Conservation (phyloP, 2,797 vertebrate genomes). For the Botia kubotai region DNA sequence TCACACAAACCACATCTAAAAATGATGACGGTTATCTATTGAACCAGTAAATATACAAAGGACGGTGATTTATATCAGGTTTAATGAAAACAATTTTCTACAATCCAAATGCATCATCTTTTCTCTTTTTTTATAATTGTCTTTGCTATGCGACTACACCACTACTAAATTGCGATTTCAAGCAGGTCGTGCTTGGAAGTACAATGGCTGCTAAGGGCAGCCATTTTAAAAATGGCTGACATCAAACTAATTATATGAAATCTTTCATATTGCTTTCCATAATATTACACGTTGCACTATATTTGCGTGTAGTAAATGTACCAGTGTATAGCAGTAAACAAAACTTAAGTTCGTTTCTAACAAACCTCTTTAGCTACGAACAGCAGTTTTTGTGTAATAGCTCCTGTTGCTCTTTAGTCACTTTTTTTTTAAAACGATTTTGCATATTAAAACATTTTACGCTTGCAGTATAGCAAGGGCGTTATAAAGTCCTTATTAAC, state of each 20-base stretch:
- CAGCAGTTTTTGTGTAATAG: conserved; percentile 1
- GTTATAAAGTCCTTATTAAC: conserved; percentile 16
- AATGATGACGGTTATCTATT: conserved; percentile 58
- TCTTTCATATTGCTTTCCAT: conserved; percentile 61
- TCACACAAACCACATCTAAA: conserved; percentile 51
- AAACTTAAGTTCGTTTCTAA: conserved; percentile 7
- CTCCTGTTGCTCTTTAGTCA: conserved; percentile 36
- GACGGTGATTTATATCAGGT: conserved; percentile 49
- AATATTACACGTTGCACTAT: conserved; percentile 60
- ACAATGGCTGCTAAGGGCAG: conserved; percentile 57
- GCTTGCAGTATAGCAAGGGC: conserved; percentile 40
- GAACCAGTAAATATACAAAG: conserved; percentile 63
- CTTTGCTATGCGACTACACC: conserved; percentile 45
- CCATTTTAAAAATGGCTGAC: conserved; percentile 54
- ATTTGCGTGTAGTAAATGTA: conserved; percentile 39
- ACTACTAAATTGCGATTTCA: conserved; percentile 17
- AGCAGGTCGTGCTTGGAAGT: conserved; percentile 8
- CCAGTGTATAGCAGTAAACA: conserved; percentile 38
- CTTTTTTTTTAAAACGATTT: conserved; percentile 41
- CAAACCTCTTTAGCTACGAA: conserved; percentile 17
- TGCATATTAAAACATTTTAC: conserved; percentile 55
- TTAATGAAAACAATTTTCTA: conserved; percentile 64
- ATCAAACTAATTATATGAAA: conserved; percentile 41
- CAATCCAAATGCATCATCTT: conserved; percentile 76
- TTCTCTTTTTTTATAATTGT: conserved; percentile 58